Evolutionary conservation across 2,113 vertebrate species (phyloP).

Genomic region (Phasianus colchicus): DNA sequence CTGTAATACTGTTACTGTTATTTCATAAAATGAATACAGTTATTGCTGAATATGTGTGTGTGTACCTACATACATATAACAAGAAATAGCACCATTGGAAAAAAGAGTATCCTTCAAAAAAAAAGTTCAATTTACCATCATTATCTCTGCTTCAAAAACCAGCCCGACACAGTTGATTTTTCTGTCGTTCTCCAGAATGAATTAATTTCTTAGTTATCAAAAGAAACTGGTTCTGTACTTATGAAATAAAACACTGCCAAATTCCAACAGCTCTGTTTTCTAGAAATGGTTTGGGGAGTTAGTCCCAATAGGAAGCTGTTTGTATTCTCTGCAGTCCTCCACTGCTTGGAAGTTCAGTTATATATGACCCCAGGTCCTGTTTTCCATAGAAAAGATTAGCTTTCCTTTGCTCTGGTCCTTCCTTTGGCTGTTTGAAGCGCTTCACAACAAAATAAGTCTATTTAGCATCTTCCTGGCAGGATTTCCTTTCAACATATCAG

Average conservation of each 20-base stretch:
- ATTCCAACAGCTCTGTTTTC: neutral
- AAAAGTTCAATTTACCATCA: neutral
- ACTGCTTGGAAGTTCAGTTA: neutral
- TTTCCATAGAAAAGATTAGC: neutral
- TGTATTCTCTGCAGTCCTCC: neutral
- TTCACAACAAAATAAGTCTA: neutral
- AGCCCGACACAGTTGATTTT: neutral
- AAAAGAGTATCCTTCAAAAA: neutral
- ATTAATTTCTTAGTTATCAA: neutral
- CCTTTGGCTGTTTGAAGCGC: fast-evolving
- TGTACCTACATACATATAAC: no score
- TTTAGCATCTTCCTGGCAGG: neutral
- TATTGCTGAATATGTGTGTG: neutral
- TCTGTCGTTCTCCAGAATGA: neutral
- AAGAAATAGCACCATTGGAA: neutral
- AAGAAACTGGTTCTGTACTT: neutral
- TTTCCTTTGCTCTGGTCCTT: neutral
- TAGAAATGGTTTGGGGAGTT: no score
- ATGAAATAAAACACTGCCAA: neutral
- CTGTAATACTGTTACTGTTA: neutral
- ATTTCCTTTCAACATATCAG: neutral
- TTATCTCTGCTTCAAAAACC: neutral
- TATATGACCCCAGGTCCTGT: neutral
- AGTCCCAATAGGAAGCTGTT: neutral
- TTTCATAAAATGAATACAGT: neutral